Evolutionary conservation across 2,113 vertebrate genomes (phyloP), one percentile per base, ranked within the genome.

Genomic region (Dasypus novemcinctus): DNA sequence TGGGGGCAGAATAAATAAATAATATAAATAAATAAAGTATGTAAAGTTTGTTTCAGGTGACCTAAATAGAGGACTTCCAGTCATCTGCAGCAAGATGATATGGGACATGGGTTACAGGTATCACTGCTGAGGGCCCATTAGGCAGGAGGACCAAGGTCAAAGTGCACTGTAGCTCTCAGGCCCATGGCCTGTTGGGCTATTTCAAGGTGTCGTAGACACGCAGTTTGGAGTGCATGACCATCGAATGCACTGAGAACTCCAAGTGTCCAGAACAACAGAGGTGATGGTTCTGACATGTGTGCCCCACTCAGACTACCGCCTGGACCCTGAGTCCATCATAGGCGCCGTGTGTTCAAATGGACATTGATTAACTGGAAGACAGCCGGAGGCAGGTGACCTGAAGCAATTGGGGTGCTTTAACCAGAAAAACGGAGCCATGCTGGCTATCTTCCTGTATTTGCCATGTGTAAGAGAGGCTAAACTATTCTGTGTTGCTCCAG

Each of bases 131-230:
- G 78, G 57, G 29, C 20, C 31, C 57, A 11, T 9, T 33, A 31
- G 41, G 61, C 80, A 81, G 46, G 84, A 92, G 54, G 78, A 59
- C 10, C 4, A 20, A 57, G 31, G 72, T 43, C 71, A 85, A 1
- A 66, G 72, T 33, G 21, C 15, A 15, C 18, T 61, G 41, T 18
- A 11, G 29, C 3, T 6, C 43, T 38, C n/a, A 71, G 66, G 43
- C 31, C 69, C 1, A 0, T 15, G 43, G 29, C 43, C n/a, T 18
- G 5, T 36, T 41, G 41, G 25, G 21, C 15, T 33, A 13, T 59
- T 6, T 29, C 59, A 41, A 27, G 49, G 36, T 27, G 21, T 81
- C 4, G 1, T 14, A 15, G 21, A 7, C n/a, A 17, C 11, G 13
- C 18, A 31, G 17, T 20, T 33, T 81, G 54, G 81, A 93, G 36